These are phyloP conservation scores for Gryllus bimaculatus DNA, from an alignment of 1,140 invertebrate genomes.

Conservation along the genomic window DNA sequence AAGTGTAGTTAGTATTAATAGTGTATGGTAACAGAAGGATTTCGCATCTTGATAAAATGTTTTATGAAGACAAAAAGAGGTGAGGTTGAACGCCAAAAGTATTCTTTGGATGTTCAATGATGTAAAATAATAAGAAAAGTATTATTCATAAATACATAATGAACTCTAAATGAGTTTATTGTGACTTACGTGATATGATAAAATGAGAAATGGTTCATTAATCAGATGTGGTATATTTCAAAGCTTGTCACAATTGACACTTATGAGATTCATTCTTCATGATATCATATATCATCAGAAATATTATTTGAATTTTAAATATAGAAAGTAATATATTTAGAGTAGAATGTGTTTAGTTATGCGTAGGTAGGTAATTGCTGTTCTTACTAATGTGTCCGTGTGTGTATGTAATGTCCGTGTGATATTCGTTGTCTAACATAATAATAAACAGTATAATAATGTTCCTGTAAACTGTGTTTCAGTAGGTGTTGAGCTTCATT, in stretches of 20 bases:
- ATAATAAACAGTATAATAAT: not conserved
- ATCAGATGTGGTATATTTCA: not conserved
- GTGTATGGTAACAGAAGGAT: not conserved
- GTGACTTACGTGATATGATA: not conserved
- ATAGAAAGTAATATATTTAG: not conserved
- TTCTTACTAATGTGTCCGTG: slow-evolving; percentile 12
- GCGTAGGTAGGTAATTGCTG: slow-evolving; percentile 7
- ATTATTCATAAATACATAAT: not conserved
- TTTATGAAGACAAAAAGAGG: not conserved
- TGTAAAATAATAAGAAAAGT: not conserved
- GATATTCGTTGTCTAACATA: not conserved
- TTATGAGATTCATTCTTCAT: not conserved
- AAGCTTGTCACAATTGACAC: not conserved
- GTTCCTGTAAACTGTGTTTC: not conserved
- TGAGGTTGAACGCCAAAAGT: not conserved
- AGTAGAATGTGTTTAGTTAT: slow-evolving; percentile 6
- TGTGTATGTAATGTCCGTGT: slow-evolving; percentile 8
- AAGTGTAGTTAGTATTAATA: not conserved
- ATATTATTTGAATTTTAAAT: slow-evolving; percentile 4
- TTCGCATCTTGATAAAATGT: not conserved
- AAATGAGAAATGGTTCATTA: not conserved
- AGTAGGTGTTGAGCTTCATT: slow-evolving; percentile 8
- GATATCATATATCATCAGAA: not conserved
- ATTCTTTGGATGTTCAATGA: not conserved
- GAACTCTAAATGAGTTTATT: not conserved